Evolutionary conservation across 2,888 invertebrate species (phyloP).

Genomic region (Nomada goodeniana): DNA sequence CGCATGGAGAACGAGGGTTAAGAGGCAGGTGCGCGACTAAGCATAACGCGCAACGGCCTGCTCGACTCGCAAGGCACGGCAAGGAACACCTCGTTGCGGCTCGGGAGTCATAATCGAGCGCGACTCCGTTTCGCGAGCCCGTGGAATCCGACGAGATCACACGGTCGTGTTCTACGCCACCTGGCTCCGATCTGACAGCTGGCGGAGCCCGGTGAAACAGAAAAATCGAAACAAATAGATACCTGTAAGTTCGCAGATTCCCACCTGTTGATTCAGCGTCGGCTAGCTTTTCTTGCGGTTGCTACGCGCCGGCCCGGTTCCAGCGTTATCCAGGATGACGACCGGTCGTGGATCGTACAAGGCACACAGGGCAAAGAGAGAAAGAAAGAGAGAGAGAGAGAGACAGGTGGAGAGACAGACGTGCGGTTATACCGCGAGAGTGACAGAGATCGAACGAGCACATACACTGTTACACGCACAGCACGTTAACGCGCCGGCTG

Average conservation of each 20-base stretch:
- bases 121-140: constrained; percentile 16
- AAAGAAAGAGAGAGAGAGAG: background rate
- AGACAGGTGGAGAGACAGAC: background rate
- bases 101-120: constrained; percentile 7
- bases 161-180: constrained; percentile 4
- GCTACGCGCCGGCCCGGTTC: constrained; percentile 58
- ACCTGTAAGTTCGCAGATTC: constrained; percentile 77
- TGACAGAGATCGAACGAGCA: constrained; percentile 20
- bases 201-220: constrained; percentile 28
- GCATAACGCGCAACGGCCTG: background rate
- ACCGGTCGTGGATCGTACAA: constrained; percentile 32
- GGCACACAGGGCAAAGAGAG: constrained; percentile 29
- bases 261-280: constrained; percentile 80
- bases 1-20: background rate
- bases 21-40: constrained; percentile 52
- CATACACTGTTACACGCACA: constrained; percentile 59
- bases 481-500: constrained; percentile 57
- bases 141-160: constrained; percentile 21
- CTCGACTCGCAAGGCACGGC: background rate
- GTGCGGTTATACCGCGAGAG: background rate
- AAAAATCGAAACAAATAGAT: constrained; percentile 55
- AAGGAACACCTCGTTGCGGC: constrained; percentile 3
- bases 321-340: constrained; percentile 60
- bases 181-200: constrained; percentile 57
- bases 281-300: constrained; percentile 58